Conservation (phyloP, 92 coral and sea anemone genomes). For the Heteractis magnifica region DNA sequence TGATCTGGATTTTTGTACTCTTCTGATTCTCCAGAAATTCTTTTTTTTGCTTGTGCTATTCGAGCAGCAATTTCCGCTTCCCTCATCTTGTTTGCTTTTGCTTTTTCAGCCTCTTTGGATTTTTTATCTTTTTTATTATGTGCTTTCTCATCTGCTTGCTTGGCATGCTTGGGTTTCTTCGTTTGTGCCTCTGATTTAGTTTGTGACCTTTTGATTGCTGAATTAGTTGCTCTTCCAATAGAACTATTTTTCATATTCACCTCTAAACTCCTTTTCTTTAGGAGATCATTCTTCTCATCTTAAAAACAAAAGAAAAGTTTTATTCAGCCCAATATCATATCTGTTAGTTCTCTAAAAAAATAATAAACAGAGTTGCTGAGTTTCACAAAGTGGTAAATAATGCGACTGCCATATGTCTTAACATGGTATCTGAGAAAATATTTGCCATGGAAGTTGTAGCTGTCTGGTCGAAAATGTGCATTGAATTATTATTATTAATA, state of each 20-base stretch:
- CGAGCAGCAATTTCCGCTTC: slow-evolving; percentile 28
- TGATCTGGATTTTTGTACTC: too few relatives aligned
- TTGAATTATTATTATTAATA: not conserved
- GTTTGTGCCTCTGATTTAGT: not conserved
- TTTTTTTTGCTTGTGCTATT: slow-evolving; percentile 13
- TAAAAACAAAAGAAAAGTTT: slow-evolving; percentile 1
- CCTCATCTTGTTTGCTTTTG: slow-evolving; percentile 7
- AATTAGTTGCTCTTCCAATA: slow-evolving; percentile 8
- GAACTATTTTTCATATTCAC: slow-evolving; percentile 6
- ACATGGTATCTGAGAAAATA: not conserved
- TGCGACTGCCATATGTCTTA: not conserved
- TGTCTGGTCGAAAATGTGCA: not conserved
- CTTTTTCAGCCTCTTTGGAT: slow-evolving; percentile 26
- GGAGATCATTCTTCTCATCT: slow-evolving; percentile 35
- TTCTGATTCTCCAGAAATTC: slow-evolving; percentile 6
- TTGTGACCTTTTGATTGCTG: not conserved
- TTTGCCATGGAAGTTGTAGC: too few relatives aligned
- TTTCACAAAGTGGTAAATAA: not conserved
- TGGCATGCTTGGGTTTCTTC: not conserved
- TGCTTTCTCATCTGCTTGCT: not conserved
- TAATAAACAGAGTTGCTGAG: not conserved
- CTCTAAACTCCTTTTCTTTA: slow-evolving; percentile 27
- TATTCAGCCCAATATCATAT: not conserved
- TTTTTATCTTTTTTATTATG: slow-evolving; percentile 1
- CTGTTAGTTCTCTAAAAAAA: not conserved